Percentiles rank a stretch among this genome's conserved stretches.
Conservation (phyloP, 1,140 invertebrate genomes). For the Scaptomyza hsui region DNA sequence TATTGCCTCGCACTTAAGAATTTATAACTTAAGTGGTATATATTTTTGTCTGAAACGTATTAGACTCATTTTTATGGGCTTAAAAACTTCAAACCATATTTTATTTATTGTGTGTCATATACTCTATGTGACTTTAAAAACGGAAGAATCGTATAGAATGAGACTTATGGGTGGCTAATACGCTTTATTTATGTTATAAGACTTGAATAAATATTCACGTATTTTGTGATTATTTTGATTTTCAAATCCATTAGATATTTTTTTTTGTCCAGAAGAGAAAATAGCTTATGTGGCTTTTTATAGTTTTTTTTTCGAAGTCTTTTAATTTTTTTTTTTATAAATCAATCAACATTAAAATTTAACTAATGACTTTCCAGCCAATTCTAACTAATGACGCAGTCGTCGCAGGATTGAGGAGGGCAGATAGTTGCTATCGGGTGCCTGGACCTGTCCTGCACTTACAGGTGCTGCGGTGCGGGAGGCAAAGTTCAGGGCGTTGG, state of each 20-base stretch:
- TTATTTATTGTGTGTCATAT: not conserved
- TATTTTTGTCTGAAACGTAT: not conserved
- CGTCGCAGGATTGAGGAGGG: constrained; percentile 71
- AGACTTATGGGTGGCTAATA: no score
- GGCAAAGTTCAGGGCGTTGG: constrained; percentile 77
- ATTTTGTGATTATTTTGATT: not conserved
- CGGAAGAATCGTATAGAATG: not conserved
- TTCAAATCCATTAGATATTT: not conserved
- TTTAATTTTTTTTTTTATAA: constrained; percentile 32
- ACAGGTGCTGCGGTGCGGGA: constrained; percentile 55
- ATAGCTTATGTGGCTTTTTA: not conserved
- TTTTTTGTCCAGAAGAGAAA: not conserved
- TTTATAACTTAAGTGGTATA: no score
- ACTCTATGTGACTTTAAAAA: no score
- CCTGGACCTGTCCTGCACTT: constrained; percentile 18
- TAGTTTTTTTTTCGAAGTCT: constrained; percentile 17
- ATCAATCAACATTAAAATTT: constrained; percentile 24
- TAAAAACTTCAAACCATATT: not conserved
- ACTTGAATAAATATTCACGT: not conserved
- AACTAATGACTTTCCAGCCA: constrained; percentile 19
- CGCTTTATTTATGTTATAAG: no score
- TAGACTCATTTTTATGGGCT: not conserved
- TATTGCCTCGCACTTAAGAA: no score
- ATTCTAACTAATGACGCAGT: constrained; percentile 41
- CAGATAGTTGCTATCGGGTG: constrained; percentile 62